Percentiles rank a stretch among this genome's conserved stretches.
Evolutionary conservation across 53 echinoderm and acorn worm species (phyloP).

Genomic region (Temnopleurus reevesii): DNA sequence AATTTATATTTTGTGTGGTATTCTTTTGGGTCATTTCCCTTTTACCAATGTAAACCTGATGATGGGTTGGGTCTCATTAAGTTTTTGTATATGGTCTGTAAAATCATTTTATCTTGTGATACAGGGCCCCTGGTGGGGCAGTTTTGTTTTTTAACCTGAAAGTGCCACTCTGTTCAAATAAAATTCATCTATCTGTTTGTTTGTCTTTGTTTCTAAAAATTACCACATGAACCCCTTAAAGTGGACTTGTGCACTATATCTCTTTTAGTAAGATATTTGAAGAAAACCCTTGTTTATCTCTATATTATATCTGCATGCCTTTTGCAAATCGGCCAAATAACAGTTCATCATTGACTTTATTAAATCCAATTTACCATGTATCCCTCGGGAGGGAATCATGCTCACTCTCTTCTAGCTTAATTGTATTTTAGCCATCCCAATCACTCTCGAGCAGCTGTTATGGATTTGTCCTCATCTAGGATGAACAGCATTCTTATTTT

Average conservation of each 20-base stretch:
- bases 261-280: neutral
- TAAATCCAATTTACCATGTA: slow-evolving; percentile 1
- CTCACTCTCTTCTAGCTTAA: neutral
- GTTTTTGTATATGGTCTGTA: too few species aligned
- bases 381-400: neutral
- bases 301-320: neutral
- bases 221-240: neutral
- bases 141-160: too few species aligned
- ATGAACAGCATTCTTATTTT: neutral
- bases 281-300: neutral
- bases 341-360: neutral
- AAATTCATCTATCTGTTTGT: too few species aligned
- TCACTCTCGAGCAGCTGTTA: neutral
- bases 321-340: neutral
- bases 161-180: too few species aligned
- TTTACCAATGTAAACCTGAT: too few species aligned
- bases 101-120: too few species aligned
- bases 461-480: neutral
- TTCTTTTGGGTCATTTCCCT: too few species aligned
- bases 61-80: too few species aligned
- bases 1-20: too few species aligned
- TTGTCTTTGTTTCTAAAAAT: too few species aligned
- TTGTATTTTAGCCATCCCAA: neutral
- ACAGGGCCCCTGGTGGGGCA: too few species aligned
- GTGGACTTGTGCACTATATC: neutral